These are phyloP conservation scores for Poeciliopsis turrubarensis DNA, from an alignment of 2,113 vertebrate species.

Conservation along the genomic window DNA sequence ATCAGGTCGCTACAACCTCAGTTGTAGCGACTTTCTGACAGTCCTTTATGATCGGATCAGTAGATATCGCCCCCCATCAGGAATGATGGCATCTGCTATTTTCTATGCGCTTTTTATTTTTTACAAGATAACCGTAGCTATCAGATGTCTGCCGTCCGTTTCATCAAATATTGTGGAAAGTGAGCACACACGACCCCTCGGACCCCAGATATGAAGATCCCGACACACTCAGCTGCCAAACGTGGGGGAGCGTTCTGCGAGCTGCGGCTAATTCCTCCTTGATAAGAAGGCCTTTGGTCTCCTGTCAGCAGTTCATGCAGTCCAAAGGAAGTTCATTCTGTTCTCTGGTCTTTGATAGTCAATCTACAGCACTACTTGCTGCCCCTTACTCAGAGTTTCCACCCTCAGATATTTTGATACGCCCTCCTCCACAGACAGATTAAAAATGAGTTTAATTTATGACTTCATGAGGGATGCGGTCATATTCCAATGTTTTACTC, in stretches of 20 bases:
- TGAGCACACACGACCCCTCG: not conserved
- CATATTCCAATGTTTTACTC: conserved; percentile 59
- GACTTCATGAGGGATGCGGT: conserved; percentile 38
- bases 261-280: conserved; percentile 42
- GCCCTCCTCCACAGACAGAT: not conserved
- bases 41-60: not conserved
- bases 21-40: not conserved
- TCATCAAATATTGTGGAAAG: not conserved
- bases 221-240: conserved; percentile 9
- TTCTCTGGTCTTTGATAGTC: conserved; percentile 45
- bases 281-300: conserved; percentile 56
- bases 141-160: not conserved
- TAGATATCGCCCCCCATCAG: not conserved
- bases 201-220: conserved; percentile 14
- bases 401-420: conserved; percentile 43
- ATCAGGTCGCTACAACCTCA: too few species aligned
- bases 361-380: conserved; percentile 39
- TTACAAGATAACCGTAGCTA: not conserved
- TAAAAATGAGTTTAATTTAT: conserved; percentile 15
- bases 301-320: conserved; percentile 23
- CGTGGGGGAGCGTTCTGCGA: conserved; percentile 32
- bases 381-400: conserved; percentile 47
- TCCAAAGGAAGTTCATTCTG: conserved; percentile 44
- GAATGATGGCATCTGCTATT: not conserved
- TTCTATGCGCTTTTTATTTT: not conserved